Conservation (phyloP, 1,140 invertebrate species). For the Anagrus nilaparvatae region DNA sequence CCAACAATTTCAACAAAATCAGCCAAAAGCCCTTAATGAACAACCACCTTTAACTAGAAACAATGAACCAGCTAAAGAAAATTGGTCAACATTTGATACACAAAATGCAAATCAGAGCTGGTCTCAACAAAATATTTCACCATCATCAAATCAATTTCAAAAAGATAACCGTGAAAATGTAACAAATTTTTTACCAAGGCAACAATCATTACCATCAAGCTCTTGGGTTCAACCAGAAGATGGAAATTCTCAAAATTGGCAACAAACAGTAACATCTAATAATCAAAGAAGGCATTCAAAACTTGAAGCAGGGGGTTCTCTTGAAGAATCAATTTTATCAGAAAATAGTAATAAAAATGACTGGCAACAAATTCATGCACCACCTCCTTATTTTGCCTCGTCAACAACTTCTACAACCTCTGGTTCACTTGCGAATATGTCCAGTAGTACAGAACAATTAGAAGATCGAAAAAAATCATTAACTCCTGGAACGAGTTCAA, state of each 20-base stretch:
- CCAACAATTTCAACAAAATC: conserved; percentile 4
- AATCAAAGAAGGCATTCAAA: conserved; percentile 14
- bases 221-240: conserved; percentile 16
- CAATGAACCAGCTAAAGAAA: conserved; percentile 12
- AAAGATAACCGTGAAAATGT: conserved; percentile 16
- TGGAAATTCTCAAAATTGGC: conserved; percentile 20
- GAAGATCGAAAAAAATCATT: conserved; percentile 25
- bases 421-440: conserved; percentile 20
- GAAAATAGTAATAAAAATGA: conserved; percentile 20
- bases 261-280: conserved; percentile 8
- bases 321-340: conserved; percentile 11
- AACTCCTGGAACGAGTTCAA: conserved; percentile 19
- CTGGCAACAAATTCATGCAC: conserved; percentile 23
- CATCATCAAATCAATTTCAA: conserved; percentile 17
- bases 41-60: conserved; percentile 7
- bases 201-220: conserved; percentile 14
- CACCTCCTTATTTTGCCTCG: conserved; percentile 19
- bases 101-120: too few relatives aligned
- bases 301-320: conserved; percentile 12
- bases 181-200: conserved; percentile 15
- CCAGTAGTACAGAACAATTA: conserved; percentile 22
- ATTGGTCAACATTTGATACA: too few relatives aligned
- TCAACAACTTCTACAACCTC: conserved; percentile 16
- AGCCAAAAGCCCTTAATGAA: conserved; percentile 11
- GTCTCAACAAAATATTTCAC: conserved; percentile 10